phyloP scores from a whole-genome alignment of 2,888 invertebrate genomes.

The Oegoconia quadripuncta region DNA sequence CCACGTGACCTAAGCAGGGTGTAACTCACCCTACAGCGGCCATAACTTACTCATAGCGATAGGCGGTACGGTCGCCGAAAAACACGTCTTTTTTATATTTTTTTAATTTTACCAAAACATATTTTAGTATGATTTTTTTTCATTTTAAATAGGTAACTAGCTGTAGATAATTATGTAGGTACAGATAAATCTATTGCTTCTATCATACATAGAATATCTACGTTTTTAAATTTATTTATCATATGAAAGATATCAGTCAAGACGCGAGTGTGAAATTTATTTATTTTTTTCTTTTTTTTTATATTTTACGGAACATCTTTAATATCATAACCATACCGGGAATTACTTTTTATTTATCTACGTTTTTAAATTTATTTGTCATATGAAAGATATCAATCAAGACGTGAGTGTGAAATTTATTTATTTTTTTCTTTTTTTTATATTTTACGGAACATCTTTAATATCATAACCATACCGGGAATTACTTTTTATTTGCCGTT shows the following conservation, averaged over 20 bases:
- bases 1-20: conserved; percentile 80
- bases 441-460: conserved; percentile 29
- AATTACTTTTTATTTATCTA: conserved; percentile 71
- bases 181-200: too few relatives aligned
- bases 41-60: conserved; percentile 79
- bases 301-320: conserved; percentile 27
- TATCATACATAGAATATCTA: too few relatives aligned
- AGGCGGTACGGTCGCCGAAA: conserved; percentile 75
- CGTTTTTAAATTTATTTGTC: too few relatives aligned
- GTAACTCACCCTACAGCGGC: conserved; percentile 78
- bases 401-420: not conserved
- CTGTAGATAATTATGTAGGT: not conserved
- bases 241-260: too few relatives aligned
- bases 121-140: conserved; percentile 24
- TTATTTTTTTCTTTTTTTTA: not conserved
- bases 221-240: too few relatives aligned
- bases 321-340: conserved; percentile 58
- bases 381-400: too few relatives aligned
- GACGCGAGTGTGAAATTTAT: not conserved
- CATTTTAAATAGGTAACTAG: conserved; percentile 10
- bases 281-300: not conserved
- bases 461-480: conserved; percentile 58
- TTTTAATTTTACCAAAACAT: conserved; percentile 31
- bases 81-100: conserved; percentile 57
- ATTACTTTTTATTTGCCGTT: conserved; percentile 69